Evolutionary conservation across 2,113 vertebrate genomes (phyloP).

Genomic region (Notiomystis cincta): DNA sequence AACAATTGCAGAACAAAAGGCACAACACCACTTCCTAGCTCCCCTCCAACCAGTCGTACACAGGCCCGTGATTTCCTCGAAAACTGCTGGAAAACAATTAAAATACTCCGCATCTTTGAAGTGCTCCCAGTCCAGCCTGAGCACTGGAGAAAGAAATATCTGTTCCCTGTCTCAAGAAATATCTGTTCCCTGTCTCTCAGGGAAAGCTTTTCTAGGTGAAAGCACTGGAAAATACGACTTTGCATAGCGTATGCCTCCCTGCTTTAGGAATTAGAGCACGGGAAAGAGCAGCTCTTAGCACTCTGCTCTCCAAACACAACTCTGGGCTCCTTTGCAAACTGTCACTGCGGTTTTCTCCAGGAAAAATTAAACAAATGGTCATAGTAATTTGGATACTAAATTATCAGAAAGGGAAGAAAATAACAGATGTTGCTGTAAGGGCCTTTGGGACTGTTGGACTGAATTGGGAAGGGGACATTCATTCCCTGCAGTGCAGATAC

Average conservation of each 20-base stretch:
- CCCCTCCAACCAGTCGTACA: not conserved
- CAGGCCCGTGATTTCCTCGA: fast-evolving
- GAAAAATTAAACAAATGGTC: not conserved
- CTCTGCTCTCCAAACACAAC: not conserved
- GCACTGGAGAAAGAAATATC: too few relatives aligned
- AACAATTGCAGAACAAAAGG: not conserved
- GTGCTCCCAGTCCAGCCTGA: not conserved
- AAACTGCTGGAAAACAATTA: not conserved
- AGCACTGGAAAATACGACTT: not conserved
- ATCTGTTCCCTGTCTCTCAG: fast-evolving
- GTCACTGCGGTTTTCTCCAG: not conserved
- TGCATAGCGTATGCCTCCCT: fast-evolving
- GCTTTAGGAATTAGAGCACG: not conserved
- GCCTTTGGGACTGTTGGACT: not conserved
- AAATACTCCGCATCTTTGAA: not conserved
- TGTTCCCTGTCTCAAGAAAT: fast-evolving
- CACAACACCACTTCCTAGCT: fast-evolving
- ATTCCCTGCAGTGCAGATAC: not conserved
- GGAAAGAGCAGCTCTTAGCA: fast-evolving
- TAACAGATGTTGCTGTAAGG: not conserved
- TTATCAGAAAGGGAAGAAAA: not conserved
- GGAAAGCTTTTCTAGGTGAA: not conserved
- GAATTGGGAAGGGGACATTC: too few relatives aligned
- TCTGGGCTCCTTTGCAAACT: not conserved
- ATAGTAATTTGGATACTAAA: fast-evolving